Percentiles rank a stretch among this genome's conserved stretches.
Conservation (phyloP, 2,888 invertebrate genomes). For the Charanyca ferruginea region DNA sequence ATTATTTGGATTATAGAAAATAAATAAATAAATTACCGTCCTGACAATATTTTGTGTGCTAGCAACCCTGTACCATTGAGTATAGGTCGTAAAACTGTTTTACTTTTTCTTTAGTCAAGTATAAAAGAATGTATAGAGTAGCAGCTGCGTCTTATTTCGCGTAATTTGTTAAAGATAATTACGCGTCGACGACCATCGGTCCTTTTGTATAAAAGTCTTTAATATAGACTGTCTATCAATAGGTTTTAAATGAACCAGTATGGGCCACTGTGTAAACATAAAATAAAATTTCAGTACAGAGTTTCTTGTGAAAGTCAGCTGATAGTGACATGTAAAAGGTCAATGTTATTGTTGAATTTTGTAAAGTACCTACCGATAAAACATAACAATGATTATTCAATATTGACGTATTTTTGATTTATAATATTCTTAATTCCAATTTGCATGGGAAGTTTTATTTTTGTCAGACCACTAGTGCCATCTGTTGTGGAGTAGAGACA, state of each 20-base stretch:
- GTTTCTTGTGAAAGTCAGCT: background rate
- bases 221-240: conserved; percentile 23
- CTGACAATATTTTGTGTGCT: background rate
- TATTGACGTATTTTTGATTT: too few species aligned
- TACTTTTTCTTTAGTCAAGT: conserved; percentile 37
- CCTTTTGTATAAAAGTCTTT: conserved; percentile 21
- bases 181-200: conserved; percentile 35
- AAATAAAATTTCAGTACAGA: background rate
- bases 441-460: too few species aligned
- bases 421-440: too few species aligned
- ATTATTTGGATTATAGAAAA: too few species aligned
- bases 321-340: too few species aligned
- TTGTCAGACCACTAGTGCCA: conserved; percentile 26
- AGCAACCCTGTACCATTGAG: conserved; percentile 38
- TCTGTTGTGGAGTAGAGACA: conserved; percentile 44
- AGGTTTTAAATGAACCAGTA: conserved; percentile 16
- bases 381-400: too few species aligned
- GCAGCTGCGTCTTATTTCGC: conserved; percentile 53
- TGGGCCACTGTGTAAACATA: conserved; percentile 15
- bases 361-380: too few species aligned
- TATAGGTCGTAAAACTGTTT: conserved; percentile 47
- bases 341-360: too few species aligned
- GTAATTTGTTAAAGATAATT: conserved; percentile 55
- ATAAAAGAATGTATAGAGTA: conserved; percentile 37
- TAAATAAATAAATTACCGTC: too few species aligned